A percentile compares a stretch with the other conserved stretches of the same genome.
These are phyloP conservation scores for Microtus ochrogaster DNA, from an alignment of 2,113 vertebrate species.

Conservation along the genomic window DNA sequence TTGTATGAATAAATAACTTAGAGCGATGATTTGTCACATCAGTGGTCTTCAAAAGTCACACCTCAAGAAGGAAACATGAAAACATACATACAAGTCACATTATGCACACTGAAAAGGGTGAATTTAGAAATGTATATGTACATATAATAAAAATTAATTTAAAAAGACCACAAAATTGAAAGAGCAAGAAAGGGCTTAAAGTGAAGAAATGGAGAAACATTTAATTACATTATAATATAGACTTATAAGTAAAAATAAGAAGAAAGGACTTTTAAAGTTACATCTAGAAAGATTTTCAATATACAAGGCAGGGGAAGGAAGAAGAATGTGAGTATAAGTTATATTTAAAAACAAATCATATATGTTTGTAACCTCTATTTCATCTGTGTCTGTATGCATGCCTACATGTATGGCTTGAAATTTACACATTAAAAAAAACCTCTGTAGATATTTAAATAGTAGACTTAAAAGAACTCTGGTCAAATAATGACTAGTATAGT, in stretches of 20 bases:
- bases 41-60: background rate
- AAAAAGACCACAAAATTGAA: background rate
- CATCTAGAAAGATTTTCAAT: background rate
- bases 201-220: background rate
- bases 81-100: background rate
- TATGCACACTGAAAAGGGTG: background rate
- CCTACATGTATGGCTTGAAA: background rate
- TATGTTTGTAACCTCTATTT: background rate
- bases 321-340: background rate
- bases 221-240: background rate
- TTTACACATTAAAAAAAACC: background rate
- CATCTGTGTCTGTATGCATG: background rate
- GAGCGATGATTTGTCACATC: background rate
- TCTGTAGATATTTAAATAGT: background rate
- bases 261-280: background rate
- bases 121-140: background rate
- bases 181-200: background rate
- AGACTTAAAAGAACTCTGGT: background rate
- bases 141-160: background rate
- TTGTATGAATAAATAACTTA: background rate
- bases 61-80: background rate
- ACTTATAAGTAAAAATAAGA: background rate
- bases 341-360: background rate
- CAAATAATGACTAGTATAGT: background rate
- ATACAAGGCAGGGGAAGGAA: background rate